Evolutionary conservation across 2,113 vertebrate genomes (phyloP), one percentile per base, ranked within the genome.

Genomic region (Salvelinus sp.): DNA sequence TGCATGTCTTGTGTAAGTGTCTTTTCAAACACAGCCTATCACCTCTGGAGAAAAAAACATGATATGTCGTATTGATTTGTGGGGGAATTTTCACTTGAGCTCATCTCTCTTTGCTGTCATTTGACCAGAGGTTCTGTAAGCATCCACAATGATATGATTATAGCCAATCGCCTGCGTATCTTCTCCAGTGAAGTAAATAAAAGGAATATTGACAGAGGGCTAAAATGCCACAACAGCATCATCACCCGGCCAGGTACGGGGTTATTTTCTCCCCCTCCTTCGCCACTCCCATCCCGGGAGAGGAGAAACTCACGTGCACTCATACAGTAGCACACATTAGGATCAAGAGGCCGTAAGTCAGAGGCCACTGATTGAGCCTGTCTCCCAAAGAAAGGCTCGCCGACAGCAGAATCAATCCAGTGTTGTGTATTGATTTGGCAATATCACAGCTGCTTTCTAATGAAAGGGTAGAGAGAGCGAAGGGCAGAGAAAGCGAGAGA

Each of bases 391-490:
- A 93, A 91, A 82, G 70, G 82, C 91, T 93, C 94, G 92, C 94
- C 93, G 95, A 95, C 95, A 95, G 95, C 94, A 94, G 92, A 94
- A 44, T 44, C 38, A 44, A 44, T 44, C 38, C 93, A 91, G 87
- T 91, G 94, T 92, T 90, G 90, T 74, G 71, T 95, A 96, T 96
- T 87, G 95, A 96, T 96, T 93, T 82, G 93, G 94, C 93, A 93
- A 94, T 94, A 96, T 96, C 95, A 95, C 95, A 96, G 95, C 94
- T 95, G 94, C 93, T 93, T 94, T 93, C 94, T 96, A 96, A 96
- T 96, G 94, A 96, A 94, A 86, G 85, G 82, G 82, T 84, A 74
- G 64, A 69, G 23, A n/a, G 22, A 69, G 44, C n/a, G 18, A 60
- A 48, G 16, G 71, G n/a, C 27, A 60, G 71, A 20, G 27, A 60